phyloP scores from a whole-genome alignment of 2,888 invertebrate genomes.

The Thecophora atra region DNA sequence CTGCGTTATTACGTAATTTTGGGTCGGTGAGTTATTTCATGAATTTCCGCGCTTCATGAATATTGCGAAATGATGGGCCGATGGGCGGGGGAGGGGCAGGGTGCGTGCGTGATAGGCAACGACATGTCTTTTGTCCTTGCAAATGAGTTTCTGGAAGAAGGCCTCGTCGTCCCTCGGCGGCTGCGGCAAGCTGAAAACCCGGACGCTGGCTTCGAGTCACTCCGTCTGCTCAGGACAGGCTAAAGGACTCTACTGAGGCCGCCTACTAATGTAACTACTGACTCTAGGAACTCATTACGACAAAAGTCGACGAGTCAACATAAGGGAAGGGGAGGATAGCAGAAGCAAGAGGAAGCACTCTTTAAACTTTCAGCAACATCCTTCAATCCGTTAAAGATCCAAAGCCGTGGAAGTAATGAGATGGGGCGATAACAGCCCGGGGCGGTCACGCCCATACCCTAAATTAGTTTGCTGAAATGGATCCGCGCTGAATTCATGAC shows the following conservation, averaged over 20 bases:
- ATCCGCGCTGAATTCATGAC: too few relatives aligned
- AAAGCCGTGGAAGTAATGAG: too few relatives aligned
- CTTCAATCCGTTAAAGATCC: too few relatives aligned
- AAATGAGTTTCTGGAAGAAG: conserved; percentile 20
- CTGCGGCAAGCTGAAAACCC: background rate
- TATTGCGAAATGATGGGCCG: background rate
- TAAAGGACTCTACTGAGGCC: background rate
- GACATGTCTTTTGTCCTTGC: background rate
- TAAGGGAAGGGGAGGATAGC: too few relatives aligned
- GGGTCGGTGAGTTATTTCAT: conserved; percentile 27
- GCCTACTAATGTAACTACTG: background rate
- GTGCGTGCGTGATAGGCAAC: too few relatives aligned
- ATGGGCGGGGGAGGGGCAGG: background rate
- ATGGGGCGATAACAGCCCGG: too few relatives aligned
- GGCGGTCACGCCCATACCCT: too few relatives aligned
- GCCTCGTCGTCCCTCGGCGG: background rate
- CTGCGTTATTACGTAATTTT: conserved; percentile 17
- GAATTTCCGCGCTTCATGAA: conserved; percentile 16
- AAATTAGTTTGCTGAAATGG: too few relatives aligned
- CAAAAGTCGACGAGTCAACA: too few relatives aligned
- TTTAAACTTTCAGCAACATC: background rate
- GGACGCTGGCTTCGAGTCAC: background rate
- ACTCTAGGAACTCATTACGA: too few relatives aligned
- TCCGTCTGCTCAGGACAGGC: background rate
- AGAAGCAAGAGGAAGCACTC: background rate